Evolutionary conservation across 1,140 invertebrate genomes (phyloP), one percentile per base, ranked within the genome.

Genomic region (Lasioglossum baleicum): DNA sequence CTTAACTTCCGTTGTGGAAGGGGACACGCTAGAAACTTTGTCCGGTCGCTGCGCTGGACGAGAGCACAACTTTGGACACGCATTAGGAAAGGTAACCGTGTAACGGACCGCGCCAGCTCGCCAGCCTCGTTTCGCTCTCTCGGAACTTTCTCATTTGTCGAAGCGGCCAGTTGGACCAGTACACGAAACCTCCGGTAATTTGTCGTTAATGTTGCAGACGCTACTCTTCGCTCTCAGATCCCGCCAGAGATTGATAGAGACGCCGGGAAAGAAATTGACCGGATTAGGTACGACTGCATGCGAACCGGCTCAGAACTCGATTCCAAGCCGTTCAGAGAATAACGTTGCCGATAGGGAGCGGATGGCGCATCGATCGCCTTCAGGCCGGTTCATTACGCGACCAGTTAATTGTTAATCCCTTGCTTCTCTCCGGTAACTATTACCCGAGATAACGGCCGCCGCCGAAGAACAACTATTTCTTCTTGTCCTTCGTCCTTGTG

Each of bases 21-120:
- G 53, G 68, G 73, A 77, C 66, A 69, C 82, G 70, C 77, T 73
- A 48, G 65, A 73, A 81, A 83, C 71, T 84, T 84, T 71, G 58
- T 51, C 44, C 58, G 69, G 66, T 81, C 72, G 77, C 58, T 35
- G 35, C 35, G 35, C 35, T 35, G 72, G 44, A 13, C 15, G 44
- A 48, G 44, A 8, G 58, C 42, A 22, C 35, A 85, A 85, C 67
- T 85, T 85, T 74, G 64, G 60, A 84, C 83, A 64, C 53, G 81
- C 83, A 84, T 85, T 85, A 85, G 71, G 67, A 48, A 48, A 63
- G 73, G 51, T 8, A 63, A 72, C 20, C n/a, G 56, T 44, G 65
- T 63, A n/a, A 48, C 65, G 81, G 76, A 76, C 64, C 58, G 51
- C 65, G 20, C 53, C 0, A 11, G 44, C 44, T 48, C 10, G 44